These are phyloP conservation scores for Melangyna quadrimaculata DNA, from an alignment of 2,888 invertebrate species.

Conservation along the genomic window DNA sequence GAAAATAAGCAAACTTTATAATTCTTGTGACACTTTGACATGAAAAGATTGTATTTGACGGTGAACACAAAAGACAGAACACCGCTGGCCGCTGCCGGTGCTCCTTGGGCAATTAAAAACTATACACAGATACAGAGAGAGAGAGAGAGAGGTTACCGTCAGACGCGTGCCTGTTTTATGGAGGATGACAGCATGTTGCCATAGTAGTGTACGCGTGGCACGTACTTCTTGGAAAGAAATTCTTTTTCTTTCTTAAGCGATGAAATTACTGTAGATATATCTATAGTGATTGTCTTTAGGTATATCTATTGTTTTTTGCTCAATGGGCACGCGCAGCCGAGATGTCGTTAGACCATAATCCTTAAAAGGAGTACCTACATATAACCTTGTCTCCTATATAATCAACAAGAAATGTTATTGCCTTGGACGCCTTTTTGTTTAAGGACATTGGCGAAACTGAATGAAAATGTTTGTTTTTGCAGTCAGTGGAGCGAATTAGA, in stretches of 20 bases:
- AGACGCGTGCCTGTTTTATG: constrained; percentile 66
- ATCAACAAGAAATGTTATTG: not conserved
- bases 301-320: not conserved
- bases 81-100: not conserved
- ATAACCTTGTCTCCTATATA: constrained; percentile 2
- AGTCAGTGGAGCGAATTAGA: constrained; percentile 13
- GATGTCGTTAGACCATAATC: constrained; percentile 16
- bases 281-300: not conserved
- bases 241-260: constrained; percentile 33
- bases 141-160: constrained; percentile 55
- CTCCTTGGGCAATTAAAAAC: constrained; percentile 54
- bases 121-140: no score
- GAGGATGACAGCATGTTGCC: constrained; percentile 38
- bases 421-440: not conserved
- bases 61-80: constrained; percentile 12
- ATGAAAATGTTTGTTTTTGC: constrained; percentile 5
- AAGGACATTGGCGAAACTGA: not conserved
- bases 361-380: constrained; percentile 25
- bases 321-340: constrained; percentile 2
- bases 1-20: constrained; percentile 19
- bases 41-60: constrained; percentile 1
- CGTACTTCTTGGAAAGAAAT: constrained; percentile 52
- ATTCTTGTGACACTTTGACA: constrained; percentile 61
- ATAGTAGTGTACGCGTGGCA: constrained; percentile 49
- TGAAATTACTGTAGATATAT: not conserved